Base-by-base conservation (phyloP, 2,888 invertebrate genomes). In the Resseliella maxima region DNA sequence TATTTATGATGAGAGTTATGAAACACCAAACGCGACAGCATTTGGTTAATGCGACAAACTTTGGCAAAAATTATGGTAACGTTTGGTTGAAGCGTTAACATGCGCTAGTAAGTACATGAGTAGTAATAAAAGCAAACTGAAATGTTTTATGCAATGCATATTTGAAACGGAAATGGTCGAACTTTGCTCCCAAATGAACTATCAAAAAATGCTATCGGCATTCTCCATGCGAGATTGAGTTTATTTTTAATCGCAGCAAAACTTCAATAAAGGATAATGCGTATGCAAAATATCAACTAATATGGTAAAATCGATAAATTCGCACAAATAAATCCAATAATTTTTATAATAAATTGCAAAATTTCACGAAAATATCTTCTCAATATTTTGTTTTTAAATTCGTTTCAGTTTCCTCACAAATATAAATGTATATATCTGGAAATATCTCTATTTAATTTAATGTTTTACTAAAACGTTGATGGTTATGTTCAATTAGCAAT, bases 401-500 rank as follows among this genome's bases (percentile, higher is more conserved):
- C 18, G 8, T 50, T 8, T 50, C 15, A 15, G 8, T 50, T 50
- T 59, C 6, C 15, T 59, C n/a, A 24, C 24, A 24, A 59, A 59
- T 15, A 10, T 24, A 59, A 1, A 15, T 8, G 46, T 15, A 50
- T 15, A 50, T 18, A 41, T 50, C 21, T 18, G 24, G 24, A 6
- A 24, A 24, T 5, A 6, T 24, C 50, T 6, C 59, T 6, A 59
- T 5, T 59, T 24, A 59, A 18, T 50, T 59, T n/a, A 24, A 59
- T n/a, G 59, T 15, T 59, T 59, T n/a, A 24, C 24, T 3, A 24
- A 24, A 59, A 59, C 59, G 59, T 24, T 24, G 24, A 5, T 59
- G 24, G 59, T 59, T 24, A 59, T 24, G 59, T 59, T 59, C 59
- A 59, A 59, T 59, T 59, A 59, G 10, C 59, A 59, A 59, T 59